Evolutionary conservation across 2,113 vertebrate species (phyloP), one percentile per base, ranked within the genome.

Genomic region (Vimba vimba): DNA sequence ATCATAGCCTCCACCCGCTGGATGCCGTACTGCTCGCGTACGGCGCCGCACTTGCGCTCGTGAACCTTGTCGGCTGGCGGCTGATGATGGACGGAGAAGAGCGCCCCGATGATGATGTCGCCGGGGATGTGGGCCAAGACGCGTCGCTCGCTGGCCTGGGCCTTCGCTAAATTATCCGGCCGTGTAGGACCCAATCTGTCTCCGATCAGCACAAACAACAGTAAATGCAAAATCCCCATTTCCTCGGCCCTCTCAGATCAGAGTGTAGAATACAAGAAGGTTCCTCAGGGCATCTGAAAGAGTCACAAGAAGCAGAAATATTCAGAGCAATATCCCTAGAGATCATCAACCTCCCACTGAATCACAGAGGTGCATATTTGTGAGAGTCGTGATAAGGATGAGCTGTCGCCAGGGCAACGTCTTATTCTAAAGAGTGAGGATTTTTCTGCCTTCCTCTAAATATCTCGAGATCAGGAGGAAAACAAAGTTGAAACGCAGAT

Each of bases 1-100:
- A 99, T 94, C 98, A 99, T 99, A 74, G 98, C 98, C 90, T 99
- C 98, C 89, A 99, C 98, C 87, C 98, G 94, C 91, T 99, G 98
- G 90, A 99, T 99, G 52, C 98, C 98, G 76, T 99, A 99, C 86
- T 99, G 98, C 90, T 99, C 98, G 52, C 98, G 96, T 47, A 99
- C 96, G 0, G 96, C 97, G 11, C 98, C 98, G 55, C 98, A 99
- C 91, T 99, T 99, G 79, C 98, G 94, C 92, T 99, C 98, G 1
- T 99, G 98, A 59, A 99, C 98, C 89, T 99, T 99, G 92, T 99
- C 97, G 59, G 98, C 98, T 0, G 97, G 96, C 57, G 98, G 98
- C 86, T 99, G 98, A 84, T 99, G 98, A 90, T 99, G 98, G 75
- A 99, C 97, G 0, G 98, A 99, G 92, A 99, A 99, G 45, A 99